phyloP scores from a whole-genome alignment of 2,797 vertebrate genomes.

The Pteronotus mesoamericanus region DNA sequence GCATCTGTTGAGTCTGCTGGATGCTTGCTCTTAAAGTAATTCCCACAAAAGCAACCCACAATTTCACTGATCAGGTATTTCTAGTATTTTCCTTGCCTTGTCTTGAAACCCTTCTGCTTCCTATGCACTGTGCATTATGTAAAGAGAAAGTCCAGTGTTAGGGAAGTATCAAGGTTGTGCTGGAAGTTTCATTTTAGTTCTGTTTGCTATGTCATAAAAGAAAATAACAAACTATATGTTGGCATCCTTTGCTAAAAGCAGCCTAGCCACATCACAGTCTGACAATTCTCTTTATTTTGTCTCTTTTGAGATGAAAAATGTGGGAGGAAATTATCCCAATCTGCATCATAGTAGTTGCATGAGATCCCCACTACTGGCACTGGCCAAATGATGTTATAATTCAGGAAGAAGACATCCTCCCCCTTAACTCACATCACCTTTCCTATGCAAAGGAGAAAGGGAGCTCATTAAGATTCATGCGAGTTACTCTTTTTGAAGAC shows the following conservation, averaged over 20 bases:
- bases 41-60: background rate
- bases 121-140: background rate
- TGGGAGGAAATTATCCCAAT: background rate
- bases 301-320: conserved; percentile 28
- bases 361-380: background rate
- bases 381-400: background rate
- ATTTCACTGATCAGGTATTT: background rate
- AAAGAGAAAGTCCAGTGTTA: background rate
- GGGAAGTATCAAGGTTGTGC: background rate
- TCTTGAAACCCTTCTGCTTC: background rate
- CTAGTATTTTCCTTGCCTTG: background rate
- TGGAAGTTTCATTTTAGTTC: conserved; percentile 22
- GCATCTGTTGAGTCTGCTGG: conserved; percentile 9
- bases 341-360: background rate
- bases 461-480: background rate
- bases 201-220: conserved; percentile 31
- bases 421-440: background rate
- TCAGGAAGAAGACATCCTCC: background rate
- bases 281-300: background rate
- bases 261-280: conserved; percentile 1
- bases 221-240: conserved; percentile 10
- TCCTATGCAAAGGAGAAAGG: conserved; percentile 3
- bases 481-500: conserved; percentile 10
- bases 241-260: conserved; percentile 20
- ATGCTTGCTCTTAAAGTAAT: background rate